Conservation (phyloP, 2,888 invertebrate species). For the Hydrotaea cyrtoneurina region DNA sequence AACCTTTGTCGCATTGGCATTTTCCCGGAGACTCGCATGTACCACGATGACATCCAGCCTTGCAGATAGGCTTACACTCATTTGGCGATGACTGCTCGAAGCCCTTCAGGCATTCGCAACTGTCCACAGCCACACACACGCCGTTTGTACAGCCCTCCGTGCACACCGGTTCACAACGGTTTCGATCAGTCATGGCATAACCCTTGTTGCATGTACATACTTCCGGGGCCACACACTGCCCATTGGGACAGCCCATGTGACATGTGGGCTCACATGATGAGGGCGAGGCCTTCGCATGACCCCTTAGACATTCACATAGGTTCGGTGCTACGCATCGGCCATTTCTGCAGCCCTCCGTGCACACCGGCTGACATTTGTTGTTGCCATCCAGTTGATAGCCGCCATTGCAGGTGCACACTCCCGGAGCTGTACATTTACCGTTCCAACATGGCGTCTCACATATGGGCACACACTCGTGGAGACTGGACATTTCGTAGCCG, state of each 20-base stretch:
- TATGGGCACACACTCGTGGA: conserved; percentile 71
- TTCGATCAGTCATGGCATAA: background rate
- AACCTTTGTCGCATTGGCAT: conserved; percentile 73
- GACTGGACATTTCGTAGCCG: conserved; percentile 81
- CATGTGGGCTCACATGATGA: conserved; percentile 70
- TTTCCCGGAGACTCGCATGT: conserved; percentile 74
- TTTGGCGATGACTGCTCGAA: background rate
- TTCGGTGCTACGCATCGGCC: conserved; percentile 75
- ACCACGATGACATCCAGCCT: conserved; percentile 72
- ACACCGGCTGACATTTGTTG: conserved; percentile 43
- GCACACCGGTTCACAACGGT: conserved; percentile 61
- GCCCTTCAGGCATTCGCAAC: conserved; percentile 58
- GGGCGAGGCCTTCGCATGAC: conserved; percentile 74
- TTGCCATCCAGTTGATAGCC: conserved; percentile 64
- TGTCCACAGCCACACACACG: conserved; percentile 46
- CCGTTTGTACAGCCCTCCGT: conserved; percentile 51
- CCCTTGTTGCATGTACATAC: conserved; percentile 86
- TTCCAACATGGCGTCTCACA: conserved; percentile 74
- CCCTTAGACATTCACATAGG: conserved; percentile 71
- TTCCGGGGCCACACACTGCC: conserved; percentile 85
- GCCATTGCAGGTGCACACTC: conserved; percentile 75
- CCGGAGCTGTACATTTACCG: conserved; percentile 73
- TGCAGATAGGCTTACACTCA: conserved; percentile 74
- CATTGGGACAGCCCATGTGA: conserved; percentile 79
- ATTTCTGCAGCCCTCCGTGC: conserved; percentile 69